Evolutionary conservation across 2,888 invertebrate species (phyloP).

Genomic region (Leucania comma): DNA sequence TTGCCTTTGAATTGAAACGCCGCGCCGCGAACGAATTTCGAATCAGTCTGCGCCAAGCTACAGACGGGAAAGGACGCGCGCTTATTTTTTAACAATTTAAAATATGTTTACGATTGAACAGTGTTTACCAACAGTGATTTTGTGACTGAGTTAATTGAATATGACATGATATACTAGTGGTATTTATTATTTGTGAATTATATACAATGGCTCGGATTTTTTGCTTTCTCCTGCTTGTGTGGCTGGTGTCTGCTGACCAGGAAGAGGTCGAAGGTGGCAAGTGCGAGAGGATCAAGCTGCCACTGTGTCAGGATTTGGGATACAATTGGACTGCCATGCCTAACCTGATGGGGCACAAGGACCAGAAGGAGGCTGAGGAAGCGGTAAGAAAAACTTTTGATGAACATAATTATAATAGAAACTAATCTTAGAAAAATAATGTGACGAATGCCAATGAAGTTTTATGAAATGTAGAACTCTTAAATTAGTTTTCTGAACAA

Average conservation of each 20-base stretch:
- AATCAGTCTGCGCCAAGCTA: conserved; percentile 82
- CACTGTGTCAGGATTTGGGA: conserved; percentile 95
- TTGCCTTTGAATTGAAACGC: conserved; percentile 85
- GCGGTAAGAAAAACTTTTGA: conserved; percentile 90
- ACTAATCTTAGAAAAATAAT: background rate
- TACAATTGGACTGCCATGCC: conserved; percentile 97
- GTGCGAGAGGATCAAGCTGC: conserved; percentile 95
- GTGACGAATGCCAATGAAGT: conserved; percentile 25
- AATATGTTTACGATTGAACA: conserved; percentile 82
- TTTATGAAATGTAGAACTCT: conserved; percentile 5
- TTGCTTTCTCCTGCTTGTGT: conserved; percentile 78
- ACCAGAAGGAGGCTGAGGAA: conserved; percentile 95
- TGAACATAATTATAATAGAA: conserved; percentile 5
- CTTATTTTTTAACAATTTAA: conserved; percentile 45
- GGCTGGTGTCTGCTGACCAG: conserved; percentile 84
- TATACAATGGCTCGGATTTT: conserved; percentile 85
- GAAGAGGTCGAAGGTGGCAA: conserved; percentile 89
- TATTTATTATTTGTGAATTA: conserved; percentile 70
- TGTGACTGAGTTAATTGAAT: conserved; percentile 78
- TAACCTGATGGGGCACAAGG: conserved; percentile 95
- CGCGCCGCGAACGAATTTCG: conserved; percentile 78
- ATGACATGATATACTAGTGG: conserved; percentile 78
- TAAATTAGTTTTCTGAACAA: conserved; percentile 9
- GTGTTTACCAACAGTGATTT: conserved; percentile 79
- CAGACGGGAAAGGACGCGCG: conserved; percentile 70